Evolutionary conservation across 2,888 invertebrate genomes (phyloP).

Genomic region (Dolomedes plantarius): DNA sequence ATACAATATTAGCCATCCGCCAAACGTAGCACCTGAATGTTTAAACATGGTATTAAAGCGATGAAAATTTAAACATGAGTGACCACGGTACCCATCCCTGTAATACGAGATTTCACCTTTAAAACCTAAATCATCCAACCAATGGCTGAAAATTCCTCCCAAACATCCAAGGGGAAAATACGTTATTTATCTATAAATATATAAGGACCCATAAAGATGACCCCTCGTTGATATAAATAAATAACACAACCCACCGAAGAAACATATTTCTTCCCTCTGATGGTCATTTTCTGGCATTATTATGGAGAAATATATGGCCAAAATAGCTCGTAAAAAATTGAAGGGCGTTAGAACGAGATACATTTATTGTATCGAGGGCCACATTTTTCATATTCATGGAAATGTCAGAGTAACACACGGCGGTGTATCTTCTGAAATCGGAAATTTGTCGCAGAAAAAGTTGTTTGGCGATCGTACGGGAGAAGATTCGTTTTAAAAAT

Average conservation of each 20-base stretch:
- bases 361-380: slow-evolving; percentile 37
- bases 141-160: no score
- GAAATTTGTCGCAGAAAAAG: background rate
- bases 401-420: slow-evolving; percentile 25
- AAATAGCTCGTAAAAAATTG: slow-evolving; percentile 37
- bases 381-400: slow-evolving; percentile 56
- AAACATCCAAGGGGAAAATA: background rate
- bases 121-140: no score
- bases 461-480: slow-evolving; percentile 1
- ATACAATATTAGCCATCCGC: no score
- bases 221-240: slow-evolving; percentile 16
- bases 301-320: slow-evolving; percentile 25
- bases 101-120: no score
- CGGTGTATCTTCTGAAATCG: background rate
- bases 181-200: slow-evolving; percentile 7
- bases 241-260: slow-evolving; percentile 5
- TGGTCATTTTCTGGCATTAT: slow-evolving; percentile 30
- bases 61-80: no score
- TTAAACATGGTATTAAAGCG: no score
- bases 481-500: slow-evolving; percentile 21
- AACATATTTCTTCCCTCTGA: slow-evolving; percentile 11
- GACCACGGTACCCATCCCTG: no score
- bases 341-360: slow-evolving; percentile 18
- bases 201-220: slow-evolving; percentile 6
- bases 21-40: no score